These are phyloP conservation scores for Stomorhina lunata DNA, from an alignment of 2,888 invertebrate species.

Conservation along the genomic window DNA sequence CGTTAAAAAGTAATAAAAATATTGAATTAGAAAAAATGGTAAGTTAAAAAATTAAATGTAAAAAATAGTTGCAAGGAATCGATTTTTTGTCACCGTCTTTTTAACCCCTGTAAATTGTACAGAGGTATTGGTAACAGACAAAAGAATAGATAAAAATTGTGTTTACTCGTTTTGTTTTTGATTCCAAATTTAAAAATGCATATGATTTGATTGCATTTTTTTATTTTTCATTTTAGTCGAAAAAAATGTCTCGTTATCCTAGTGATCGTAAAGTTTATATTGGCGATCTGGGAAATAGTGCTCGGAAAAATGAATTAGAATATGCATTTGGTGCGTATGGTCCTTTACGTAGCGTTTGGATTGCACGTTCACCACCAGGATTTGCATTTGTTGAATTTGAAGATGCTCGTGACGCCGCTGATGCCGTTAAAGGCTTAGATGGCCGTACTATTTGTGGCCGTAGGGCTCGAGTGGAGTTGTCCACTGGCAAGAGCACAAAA, in stretches of 20 bases:
- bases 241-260: conserved; percentile 80
- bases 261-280: conserved; percentile 97
- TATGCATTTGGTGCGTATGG: conserved; percentile 96
- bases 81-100: conserved; percentile 54
- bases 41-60: conserved; percentile 13
- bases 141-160: conserved; percentile 63
- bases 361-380: conserved; percentile 95
- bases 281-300: conserved; percentile 94
- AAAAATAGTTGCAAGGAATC: conserved; percentile 43
- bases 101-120: conserved; percentile 59
- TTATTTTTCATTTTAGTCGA: conserved; percentile 62
- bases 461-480: conserved; percentile 94
- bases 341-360: conserved; percentile 96
- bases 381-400: conserved; percentile 97
- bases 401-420: conserved; percentile 93
- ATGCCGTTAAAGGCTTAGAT: conserved; percentile 89
- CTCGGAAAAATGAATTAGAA: conserved; percentile 95
- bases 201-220: conserved; percentile 5
- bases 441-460: conserved; percentile 93
- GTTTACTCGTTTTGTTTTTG: conserved; percentile 55
- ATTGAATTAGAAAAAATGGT: conserved; percentile 50
- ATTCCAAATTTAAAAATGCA: conserved; percentile 5
- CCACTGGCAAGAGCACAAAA: conserved; percentile 88
- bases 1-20: conserved; percentile 1
- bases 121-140: conserved; percentile 56